Evolutionary conservation across 2,113 vertebrate genomes (phyloP).

Genomic region (Apteryx mantelli): DNA sequence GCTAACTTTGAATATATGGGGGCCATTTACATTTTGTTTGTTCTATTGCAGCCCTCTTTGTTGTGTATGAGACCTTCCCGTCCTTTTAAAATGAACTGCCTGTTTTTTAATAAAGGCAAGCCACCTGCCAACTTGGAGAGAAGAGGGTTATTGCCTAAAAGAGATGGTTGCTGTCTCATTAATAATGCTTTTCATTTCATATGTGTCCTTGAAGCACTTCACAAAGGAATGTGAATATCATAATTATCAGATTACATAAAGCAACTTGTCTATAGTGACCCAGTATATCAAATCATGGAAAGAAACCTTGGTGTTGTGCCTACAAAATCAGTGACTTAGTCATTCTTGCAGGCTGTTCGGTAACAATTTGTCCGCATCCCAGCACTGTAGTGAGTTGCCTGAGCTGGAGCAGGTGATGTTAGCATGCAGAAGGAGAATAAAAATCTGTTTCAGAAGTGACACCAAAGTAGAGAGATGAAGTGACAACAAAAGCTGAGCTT

Average conservation of each 20-base stretch:
- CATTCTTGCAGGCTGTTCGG: fast-evolving
- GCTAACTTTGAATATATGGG: fast-evolving
- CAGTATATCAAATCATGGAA: neutral
- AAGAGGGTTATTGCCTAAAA: neutral
- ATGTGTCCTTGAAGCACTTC: neutral
- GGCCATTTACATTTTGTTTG: fast-evolving
- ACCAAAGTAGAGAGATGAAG: neutral
- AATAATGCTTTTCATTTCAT: neutral
- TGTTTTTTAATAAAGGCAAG: neutral
- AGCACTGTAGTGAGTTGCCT: fast-evolving
- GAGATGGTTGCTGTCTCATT: neutral
- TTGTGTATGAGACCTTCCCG: neutral
- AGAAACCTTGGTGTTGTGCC: fast-evolving
- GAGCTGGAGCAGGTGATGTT: no score
- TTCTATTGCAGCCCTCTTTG: neutral
- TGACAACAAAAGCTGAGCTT: fast-evolving
- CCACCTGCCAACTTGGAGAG: neutral
- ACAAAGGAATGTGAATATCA: neutral
- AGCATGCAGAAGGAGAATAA: neutral
- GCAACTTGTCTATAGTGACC: neutral
- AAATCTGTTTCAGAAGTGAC: fast-evolving
- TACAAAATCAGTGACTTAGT: fast-evolving
- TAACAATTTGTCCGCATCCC: neutral
- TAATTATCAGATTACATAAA: neutral
- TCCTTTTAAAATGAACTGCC: neutral